Percentiles rank a stretch among this genome's conserved stretches.
Evolutionary conservation across 2,797 vertebrate genomes (phyloP).

Genomic region (Muscicapa striata): DNA sequence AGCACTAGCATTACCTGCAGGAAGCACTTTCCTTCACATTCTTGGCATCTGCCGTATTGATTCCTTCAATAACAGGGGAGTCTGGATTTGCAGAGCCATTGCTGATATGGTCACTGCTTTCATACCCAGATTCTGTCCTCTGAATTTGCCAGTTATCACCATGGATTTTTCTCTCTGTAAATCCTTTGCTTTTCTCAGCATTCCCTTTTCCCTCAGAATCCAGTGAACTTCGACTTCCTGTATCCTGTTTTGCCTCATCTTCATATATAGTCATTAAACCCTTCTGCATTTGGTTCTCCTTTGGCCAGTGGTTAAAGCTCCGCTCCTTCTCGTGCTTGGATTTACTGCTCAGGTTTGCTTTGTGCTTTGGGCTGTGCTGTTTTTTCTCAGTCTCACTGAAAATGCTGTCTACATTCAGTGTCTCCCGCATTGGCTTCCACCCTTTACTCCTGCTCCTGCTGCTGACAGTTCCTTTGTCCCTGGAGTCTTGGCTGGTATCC

Average conservation of each 20-base stretch:
- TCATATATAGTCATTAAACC: conserved; percentile 95
- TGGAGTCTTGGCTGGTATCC: conserved; percentile 89
- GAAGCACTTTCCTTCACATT: conserved; percentile 76
- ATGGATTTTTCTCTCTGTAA: conserved; percentile 74
- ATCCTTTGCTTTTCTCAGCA: conserved; percentile 77
- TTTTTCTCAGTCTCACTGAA: conserved; percentile 80
- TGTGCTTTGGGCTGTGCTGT: conserved; percentile 82
- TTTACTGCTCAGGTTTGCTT: conserved; percentile 61
- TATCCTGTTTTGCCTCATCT: conserved; percentile 89
- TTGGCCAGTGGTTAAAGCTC: conserved; percentile 58
- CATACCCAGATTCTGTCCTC: conserved; percentile 92
- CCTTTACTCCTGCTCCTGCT: conserved; percentile 76
- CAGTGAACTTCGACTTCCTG: conserved; percentile 85
- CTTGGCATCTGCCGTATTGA: conserved; percentile 71
- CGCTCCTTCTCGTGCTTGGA: conserved; percentile 71
- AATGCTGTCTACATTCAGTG: conserved; percentile 94
- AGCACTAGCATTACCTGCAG: conserved; percentile 79
- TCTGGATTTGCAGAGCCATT: conserved; percentile 90
- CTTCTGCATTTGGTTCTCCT: conserved; percentile 85
- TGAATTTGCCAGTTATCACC: conserved; percentile 91
- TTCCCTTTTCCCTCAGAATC: conserved; percentile 83
- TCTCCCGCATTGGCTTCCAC: conserved; percentile 93
- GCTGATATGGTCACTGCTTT: conserved; percentile 92
- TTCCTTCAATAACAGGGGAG: conserved; percentile 84
- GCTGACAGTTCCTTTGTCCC: conserved; percentile 73